Evolutionary conservation across 2,888 invertebrate species (phyloP).

Genomic region (Caprella mutica): DNA sequence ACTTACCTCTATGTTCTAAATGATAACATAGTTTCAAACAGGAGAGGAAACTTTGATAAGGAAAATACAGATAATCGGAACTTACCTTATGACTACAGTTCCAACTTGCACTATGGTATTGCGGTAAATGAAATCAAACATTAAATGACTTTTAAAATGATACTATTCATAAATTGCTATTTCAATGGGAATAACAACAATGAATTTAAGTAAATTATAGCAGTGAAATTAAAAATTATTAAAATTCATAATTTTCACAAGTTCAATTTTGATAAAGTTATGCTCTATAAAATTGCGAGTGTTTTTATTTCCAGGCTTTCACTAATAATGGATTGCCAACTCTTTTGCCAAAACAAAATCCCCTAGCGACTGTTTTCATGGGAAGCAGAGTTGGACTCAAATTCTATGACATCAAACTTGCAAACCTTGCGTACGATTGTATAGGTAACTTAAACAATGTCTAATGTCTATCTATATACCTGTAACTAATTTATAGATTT

Average conservation of each 20-base stretch:
- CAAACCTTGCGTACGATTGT: slow-evolving; percentile 8
- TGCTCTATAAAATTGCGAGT: no score
- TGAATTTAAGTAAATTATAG: no score
- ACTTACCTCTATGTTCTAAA: not conserved
- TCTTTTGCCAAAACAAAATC: not conserved
- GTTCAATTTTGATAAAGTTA: no score
- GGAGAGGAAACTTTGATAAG: not conserved
- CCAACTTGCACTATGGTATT: slow-evolving; percentile 11
- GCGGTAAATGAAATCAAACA: not conserved
- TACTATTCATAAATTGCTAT: no score
- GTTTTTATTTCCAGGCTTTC: no score
- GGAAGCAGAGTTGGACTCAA: not conserved
- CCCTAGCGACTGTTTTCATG: not conserved
- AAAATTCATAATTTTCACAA: no score
- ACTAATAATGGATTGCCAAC: not conserved
- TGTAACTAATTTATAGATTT: no score
- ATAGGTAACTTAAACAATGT: not conserved
- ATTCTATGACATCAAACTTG: slow-evolving; percentile 1
- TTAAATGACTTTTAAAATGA: no score
- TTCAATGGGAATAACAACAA: no score
- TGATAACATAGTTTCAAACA: not conserved
- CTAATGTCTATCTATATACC: no score
- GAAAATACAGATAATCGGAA: not conserved
- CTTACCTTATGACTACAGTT: slow-evolving; percentile 10
- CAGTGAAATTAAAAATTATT: no score